Evolutionary conservation across 1,140 invertebrate species (phyloP).

Genomic region (Pollicipes pollicipes): DNA sequence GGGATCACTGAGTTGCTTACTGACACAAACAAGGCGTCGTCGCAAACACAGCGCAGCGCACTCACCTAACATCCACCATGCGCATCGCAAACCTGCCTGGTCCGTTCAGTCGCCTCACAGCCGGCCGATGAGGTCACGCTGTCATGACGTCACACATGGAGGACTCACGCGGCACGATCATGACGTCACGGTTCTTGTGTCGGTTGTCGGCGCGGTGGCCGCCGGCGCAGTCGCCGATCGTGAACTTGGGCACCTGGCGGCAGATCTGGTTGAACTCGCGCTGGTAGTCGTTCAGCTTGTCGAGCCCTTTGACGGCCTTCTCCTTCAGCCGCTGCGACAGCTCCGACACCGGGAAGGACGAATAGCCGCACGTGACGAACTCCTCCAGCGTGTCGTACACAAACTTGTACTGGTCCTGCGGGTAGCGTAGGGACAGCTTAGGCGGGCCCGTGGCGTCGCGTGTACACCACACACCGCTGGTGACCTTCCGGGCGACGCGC

Average conservation of each 20-base stretch:
- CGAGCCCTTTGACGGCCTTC: conserved; percentile 52
- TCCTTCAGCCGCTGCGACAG: conserved; percentile 69
- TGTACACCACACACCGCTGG: no score
- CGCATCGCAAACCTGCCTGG: no score
- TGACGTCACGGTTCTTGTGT: conserved; percentile 90
- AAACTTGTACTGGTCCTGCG: conserved; percentile 62
- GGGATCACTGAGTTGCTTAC: no score
- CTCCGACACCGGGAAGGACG: conserved; percentile 81
- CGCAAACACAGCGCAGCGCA: no score
- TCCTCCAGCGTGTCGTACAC: conserved; percentile 88
- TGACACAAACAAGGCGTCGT: no score
- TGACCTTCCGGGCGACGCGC: no score
- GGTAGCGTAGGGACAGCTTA: conserved; percentile 1
- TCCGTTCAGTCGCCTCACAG: no score
- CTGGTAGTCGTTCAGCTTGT: conserved; percentile 74
- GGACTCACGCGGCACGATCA: conserved; percentile 87
- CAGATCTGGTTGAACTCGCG: conserved; percentile 42
- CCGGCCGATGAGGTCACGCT: no score
- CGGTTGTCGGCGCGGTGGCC: conserved; percentile 90
- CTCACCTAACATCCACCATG: no score
- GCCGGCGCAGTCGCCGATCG: conserved; percentile 96
- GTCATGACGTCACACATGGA: no score
- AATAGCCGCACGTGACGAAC: conserved; percentile 68
- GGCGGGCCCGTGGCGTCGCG: no score
- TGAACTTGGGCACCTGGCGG: conserved; percentile 57